Conservation (phyloP, 2,113 vertebrate genomes). For the Pachyramphus minor region DNA sequence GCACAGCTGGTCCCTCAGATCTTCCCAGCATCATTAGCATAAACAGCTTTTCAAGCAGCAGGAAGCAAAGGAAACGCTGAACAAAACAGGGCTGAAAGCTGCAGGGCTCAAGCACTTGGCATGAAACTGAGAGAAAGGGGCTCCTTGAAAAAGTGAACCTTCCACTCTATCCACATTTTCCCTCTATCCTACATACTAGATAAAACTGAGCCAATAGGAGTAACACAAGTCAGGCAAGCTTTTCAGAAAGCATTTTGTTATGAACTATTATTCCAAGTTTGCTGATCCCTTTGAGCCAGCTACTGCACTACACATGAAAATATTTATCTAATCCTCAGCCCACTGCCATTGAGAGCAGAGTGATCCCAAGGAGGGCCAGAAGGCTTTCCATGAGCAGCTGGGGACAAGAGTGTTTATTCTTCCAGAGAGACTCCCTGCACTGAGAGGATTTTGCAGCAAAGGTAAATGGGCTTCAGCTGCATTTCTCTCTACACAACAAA, state of each 20-base stretch:
- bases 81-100: constrained; percentile 44
- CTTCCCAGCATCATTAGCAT: constrained; percentile 46
- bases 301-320: constrained; percentile 38
- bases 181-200: background rate
- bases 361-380: background rate
- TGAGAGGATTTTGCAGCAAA: background rate
- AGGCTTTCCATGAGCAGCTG: background rate
- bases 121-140: background rate
- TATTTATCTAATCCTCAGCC: constrained; percentile 37
- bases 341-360: constrained; percentile 1
- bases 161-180: background rate
- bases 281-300: constrained; percentile 42
- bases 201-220: background rate
- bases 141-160: constrained; percentile 13
- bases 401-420: background rate
- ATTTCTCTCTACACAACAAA: background rate
- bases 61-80: constrained; percentile 44
- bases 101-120: constrained; percentile 13
- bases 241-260: constrained; percentile 30
- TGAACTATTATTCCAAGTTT: constrained; percentile 34
- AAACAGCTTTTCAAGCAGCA: constrained; percentile 68
- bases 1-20: constrained; percentile 62
- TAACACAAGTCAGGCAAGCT: background rate
- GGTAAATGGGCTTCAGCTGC: background rate
- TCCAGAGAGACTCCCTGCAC: background rate